phyloP scores from a whole-genome alignment of 2,797 vertebrate species.

The Masticophis lateralis region DNA sequence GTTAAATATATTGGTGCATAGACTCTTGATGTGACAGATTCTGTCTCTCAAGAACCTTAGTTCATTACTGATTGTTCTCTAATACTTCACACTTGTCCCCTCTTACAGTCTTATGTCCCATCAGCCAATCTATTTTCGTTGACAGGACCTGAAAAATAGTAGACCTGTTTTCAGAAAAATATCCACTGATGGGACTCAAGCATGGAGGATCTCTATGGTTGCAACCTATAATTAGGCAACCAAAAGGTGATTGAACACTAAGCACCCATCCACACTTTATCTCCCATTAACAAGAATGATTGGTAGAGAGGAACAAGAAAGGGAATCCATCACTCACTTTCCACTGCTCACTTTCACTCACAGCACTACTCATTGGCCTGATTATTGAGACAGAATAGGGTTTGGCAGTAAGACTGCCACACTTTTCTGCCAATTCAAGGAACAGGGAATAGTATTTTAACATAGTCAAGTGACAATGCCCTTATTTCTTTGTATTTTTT shows the following conservation, averaged over 20 bases:
- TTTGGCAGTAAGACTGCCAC: background rate
- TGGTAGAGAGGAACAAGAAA: background rate
- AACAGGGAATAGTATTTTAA: background rate
- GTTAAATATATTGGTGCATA: background rate
- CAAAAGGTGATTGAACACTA: background rate
- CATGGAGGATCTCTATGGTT: background rate
- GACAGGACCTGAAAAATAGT: background rate
- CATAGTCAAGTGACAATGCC: background rate
- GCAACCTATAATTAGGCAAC: background rate
- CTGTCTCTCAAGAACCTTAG: background rate
- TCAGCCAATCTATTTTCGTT: background rate
- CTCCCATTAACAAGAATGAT: background rate
- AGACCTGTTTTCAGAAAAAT: background rate
- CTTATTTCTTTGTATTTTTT: background rate
- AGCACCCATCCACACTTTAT: background rate
- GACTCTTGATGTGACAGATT: background rate
- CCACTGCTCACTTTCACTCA: background rate
- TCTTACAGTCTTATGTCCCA: background rate
- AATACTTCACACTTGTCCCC: background rate
- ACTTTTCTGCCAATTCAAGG: background rate
- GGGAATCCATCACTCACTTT: background rate
- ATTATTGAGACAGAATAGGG: background rate
- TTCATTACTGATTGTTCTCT: background rate
- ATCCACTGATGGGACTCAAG: background rate
- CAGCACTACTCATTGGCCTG: background rate